phyloP scores from a whole-genome alignment of 30 jellyfish, hydroid and myxozoan species.

The Phacellophora camtschatica region DNA sequence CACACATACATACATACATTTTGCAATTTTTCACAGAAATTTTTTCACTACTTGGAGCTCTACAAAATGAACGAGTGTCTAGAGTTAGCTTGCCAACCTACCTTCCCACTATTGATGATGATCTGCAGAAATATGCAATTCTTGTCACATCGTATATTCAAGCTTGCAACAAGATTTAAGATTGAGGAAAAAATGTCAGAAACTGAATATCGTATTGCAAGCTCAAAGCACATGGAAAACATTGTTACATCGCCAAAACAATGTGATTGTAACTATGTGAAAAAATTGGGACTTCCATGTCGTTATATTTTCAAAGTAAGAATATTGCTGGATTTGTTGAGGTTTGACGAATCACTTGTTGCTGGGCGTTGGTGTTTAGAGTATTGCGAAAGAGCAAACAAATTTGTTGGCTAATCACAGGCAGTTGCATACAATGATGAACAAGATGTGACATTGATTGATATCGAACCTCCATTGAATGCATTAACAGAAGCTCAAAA shows the following conservation, averaged over 20 bases:
- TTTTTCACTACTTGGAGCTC: conserved; percentile 15
- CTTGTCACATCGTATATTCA: conserved; percentile 36
- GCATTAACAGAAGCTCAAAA: conserved; percentile 19
- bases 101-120: not conserved
- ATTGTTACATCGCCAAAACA: not conserved
- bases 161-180: too few relatives aligned
- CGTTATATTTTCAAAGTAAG: conserved; percentile 16
- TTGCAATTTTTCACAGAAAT: conserved; percentile 34
- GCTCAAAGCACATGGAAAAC: too few relatives aligned
- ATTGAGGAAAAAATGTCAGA: not conserved
- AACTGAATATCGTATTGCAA: not conserved
- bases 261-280: conserved; percentile 10
- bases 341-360: conserved; percentile 43
- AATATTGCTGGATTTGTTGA: not conserved
- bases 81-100: conserved; percentile 32
- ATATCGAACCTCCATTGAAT: not conserved
- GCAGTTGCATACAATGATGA: not conserved
- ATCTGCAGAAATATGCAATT: not conserved
- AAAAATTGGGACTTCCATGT: conserved; percentile 26
- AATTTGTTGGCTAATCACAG: not conserved
- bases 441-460: not conserved
- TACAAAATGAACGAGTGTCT: conserved; percentile 55
- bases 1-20: too few relatives aligned
- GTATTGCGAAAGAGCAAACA: conserved; percentile 7
- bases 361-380: conserved; percentile 43